Conservation (phyloP, 2,888 invertebrate species). For the Dicyrtoma fusca region DNA sequence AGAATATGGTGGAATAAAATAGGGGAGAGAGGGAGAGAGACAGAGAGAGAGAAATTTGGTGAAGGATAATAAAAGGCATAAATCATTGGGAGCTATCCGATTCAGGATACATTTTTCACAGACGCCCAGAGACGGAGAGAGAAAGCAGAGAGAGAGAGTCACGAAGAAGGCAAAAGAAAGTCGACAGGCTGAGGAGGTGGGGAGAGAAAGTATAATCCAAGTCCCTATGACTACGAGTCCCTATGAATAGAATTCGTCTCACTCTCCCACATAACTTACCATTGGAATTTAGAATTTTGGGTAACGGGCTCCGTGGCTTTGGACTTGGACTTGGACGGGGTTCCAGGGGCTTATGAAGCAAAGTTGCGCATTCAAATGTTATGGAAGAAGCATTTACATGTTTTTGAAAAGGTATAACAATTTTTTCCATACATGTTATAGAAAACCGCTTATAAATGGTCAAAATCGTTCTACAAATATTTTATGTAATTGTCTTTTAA, state of each 20-base stretch:
- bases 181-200: constrained; percentile 28
- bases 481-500: no score
- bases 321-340: constrained; percentile 12
- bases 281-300: no score
- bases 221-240: background rate
- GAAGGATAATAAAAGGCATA: constrained; percentile 34
- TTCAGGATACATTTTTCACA: constrained; percentile 35
- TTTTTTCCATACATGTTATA: no score
- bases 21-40: constrained; percentile 6
- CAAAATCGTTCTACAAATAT: no score
- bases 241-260: background rate
- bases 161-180: constrained; percentile 19
- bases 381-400: no score
- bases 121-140: constrained; percentile 3
- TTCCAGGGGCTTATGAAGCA: no score
- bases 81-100: constrained; percentile 31
- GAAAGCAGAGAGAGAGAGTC: constrained; percentile 10
- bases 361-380: no score
- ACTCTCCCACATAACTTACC: background rate
- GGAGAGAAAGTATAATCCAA: constrained; percentile 8
- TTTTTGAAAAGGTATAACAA: no score
- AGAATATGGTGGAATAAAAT: background rate
- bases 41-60: constrained; percentile 17
- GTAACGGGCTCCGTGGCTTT: no score
- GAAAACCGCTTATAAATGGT: no score